A percentile compares a stretch with the other conserved stretches of the same genome.
These are phyloP conservation scores for Limosa lapponica DNA, from an alignment of 2,797 vertebrate genomes.

Conservation along the genomic window DNA sequence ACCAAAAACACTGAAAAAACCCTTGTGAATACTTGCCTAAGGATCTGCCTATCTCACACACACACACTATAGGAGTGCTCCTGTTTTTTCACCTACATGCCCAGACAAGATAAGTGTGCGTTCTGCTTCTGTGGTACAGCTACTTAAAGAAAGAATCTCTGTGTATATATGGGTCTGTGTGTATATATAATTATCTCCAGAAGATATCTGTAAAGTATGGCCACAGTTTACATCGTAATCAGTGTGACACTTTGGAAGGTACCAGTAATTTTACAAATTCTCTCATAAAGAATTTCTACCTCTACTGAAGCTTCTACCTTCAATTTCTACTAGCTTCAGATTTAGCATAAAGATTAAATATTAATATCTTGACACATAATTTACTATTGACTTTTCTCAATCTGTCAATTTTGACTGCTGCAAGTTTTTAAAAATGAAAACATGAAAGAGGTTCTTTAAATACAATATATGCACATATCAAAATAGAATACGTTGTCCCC, in stretches of 20 bases:
- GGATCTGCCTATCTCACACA: background rate
- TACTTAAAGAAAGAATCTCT: background rate
- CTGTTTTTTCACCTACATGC: background rate
- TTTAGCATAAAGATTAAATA: background rate
- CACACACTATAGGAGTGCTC: rapidly evolving
- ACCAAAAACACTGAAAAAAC: background rate
- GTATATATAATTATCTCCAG: background rate
- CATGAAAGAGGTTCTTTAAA: background rate
- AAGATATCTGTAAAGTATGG: background rate
- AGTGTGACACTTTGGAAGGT: background rate
- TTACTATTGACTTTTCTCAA: background rate
- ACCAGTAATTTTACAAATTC: background rate
- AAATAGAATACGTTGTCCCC: background rate
- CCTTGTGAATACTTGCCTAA: background rate
- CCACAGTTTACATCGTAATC: background rate
- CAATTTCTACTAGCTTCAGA: background rate
- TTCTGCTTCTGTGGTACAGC: background rate
- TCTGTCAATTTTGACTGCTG: background rate
- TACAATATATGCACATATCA: background rate
- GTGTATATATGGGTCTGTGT: background rate
- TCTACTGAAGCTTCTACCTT: background rate
- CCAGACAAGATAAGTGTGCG: background rate
- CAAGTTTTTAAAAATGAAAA: background rate
- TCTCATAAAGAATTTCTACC: background rate
- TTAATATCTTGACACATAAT: background rate